Base-by-base conservation (phyloP, 1,140 invertebrate species). In the Gryllus bimaculatus region DNA sequence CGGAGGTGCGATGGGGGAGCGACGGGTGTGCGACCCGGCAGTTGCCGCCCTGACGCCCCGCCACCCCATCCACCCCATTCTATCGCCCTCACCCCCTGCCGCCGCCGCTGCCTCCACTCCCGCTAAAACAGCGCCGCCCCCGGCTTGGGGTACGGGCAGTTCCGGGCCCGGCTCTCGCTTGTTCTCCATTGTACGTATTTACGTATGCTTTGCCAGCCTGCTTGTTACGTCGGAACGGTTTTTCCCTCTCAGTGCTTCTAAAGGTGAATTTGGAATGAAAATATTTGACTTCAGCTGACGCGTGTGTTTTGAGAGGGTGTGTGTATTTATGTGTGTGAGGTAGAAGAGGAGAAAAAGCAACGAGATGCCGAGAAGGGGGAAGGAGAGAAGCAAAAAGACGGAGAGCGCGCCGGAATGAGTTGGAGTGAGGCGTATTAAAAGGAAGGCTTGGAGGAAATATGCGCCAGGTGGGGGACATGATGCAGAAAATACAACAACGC, bases 161-260 rank as follows among this genome's bases (percentile, higher is more conserved):
- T 66, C 18, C 54, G 54, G 54, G 10, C 18, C 54, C 26, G 26
- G 10, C 54, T 66, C 54, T 66, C 54, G 54, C 54, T 66, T 66
- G 54, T 66, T 66, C 54, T 66, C 54, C 54, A 66, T 66, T 66
- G 54, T 66, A 66, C 54, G 54, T 66, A 66, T 66, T 66, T 66
- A 66, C 18, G 54, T 66, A 66, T 18, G 54, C 54, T 66, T 66
- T 66, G 54, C 54, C 54, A 13, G 54, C 18, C 54, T 66, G 54
- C 54, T 66, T 66, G 54, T 66, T 66, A 66, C 54, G 54, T 66
- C 18, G 54, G 54, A 66, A 66, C 54, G 10, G 54, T 66, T 66
- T 66, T 66, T 66, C 54, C 54, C 54, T 66, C 54, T 66, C 54
- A 66, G 54, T 66, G 54, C 54, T 66, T 66, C 54, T 66, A 66